Evolutionary conservation across 2,888 invertebrate genomes (phyloP), one percentile per base, ranked within the genome.

Genomic region (Diaprepes abbreviatus): DNA sequence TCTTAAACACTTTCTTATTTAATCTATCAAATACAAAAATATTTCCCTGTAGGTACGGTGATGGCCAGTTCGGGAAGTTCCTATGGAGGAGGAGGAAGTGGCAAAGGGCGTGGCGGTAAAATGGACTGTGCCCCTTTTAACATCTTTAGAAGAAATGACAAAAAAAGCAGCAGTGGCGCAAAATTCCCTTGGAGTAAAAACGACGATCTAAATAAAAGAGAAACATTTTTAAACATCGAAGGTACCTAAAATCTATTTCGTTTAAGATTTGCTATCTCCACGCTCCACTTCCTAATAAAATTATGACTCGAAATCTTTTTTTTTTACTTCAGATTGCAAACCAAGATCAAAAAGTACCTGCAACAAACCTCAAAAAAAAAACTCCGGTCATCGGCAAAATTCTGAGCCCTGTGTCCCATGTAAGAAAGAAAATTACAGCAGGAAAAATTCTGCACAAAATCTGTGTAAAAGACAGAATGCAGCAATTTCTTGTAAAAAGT

Each of bases 151-250:
- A n/a, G n/a, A n/a, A n/a, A n/a, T n/a, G n/a, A n/a, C n/a, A n/a
- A n/a, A n/a, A n/a, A n/a, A n/a, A n/a, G n/a, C n/a, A n/a, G n/a
- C n/a, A 16, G 0, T 16, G 28, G 14, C 14, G 52, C 0, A 36
- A 38, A 28, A 50, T 35, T 35, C n/a, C n/a, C 35, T 10, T 35
- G 10, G 35, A 3, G 3, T 1, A 5, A 50, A 48, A 6, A 6
- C 9, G 28, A 10, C 28, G 10, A 28, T 1, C 40, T 35, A 33
- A 16, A 21, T 0, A 17, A 45, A 6, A 33, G 16, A 0, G 60
- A 60, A 35, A 31, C 35, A 12, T 60, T 60, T 60, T 21, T 60
- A n/a, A 16, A 60, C 17, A 6, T 48, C 3, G 9, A 17, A 33
- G 50, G 60, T 50, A 58, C 38, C 14, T n/a, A n/a, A n/a, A n/a